Evolutionary conservation across 1,140 invertebrate genomes (phyloP), one percentile per base, ranked within the genome.

Genomic region (Hirudo medicinalis): DNA sequence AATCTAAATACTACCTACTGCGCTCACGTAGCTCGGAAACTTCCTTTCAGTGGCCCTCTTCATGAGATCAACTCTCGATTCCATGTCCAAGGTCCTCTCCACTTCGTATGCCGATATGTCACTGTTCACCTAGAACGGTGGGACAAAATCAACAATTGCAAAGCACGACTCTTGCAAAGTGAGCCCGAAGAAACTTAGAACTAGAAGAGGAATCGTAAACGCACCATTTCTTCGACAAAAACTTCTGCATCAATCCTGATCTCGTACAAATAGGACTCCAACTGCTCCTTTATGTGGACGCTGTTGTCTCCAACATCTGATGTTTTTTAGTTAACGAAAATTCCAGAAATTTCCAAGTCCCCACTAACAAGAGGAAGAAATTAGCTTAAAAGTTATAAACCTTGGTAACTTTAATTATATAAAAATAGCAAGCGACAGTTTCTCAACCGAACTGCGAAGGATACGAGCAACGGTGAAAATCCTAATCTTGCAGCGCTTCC

Each of bases 241-340:
- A 99, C 95, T 83, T 97, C 92, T 22, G 95, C 96, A 76, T 96
- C 91, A 79, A 99, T 96, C 77, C 97, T 87, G n/a, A 99, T 85
- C 81, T 99, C 92, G 80, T 99, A 99, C 57, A 99, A 85, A 85
- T 98, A 98, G 80, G 89, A 94, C 82, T 97, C 92, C 49, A 99
- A 84, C 83, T 99, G 94, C 82, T 97, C 96, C 83, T 98, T 98
- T 94, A 99, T 99, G 82, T 98, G 94, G 77, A 99, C 96, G 22
- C 93, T 97, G 83, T 99, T 99, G 79, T 99, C 96, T 81, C 97
- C 93, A 85, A 97, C 89, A 84, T 98, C 82, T 83, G 73, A 32
- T 63, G 13, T 60, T 27, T 25, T 36, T 5, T 15, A 49, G 43
- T 49, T 49, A 49, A 49, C 9, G 43, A 49, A 49, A 49, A 49